Conservation (phyloP, 2,888 invertebrate genomes). For the Leptarthrus brevirostris region DNA sequence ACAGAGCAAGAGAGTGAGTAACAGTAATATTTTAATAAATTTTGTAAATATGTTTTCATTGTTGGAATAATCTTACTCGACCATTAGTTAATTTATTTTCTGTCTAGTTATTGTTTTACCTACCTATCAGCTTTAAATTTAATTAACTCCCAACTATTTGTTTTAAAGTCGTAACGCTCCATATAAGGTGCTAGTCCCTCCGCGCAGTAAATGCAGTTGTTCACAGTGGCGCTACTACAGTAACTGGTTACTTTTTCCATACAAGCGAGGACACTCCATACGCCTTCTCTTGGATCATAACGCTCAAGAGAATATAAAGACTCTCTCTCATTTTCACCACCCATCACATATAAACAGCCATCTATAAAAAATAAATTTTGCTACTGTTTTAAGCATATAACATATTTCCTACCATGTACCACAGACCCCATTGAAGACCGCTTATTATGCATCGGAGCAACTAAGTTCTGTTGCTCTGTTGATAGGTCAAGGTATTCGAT, state of each 20-base stretch:
- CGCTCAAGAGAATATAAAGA: conserved; percentile 59
- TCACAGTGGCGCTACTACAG: conserved; percentile 59
- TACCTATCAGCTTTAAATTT: conserved; percentile 59
- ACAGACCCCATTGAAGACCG: conserved; percentile 61
- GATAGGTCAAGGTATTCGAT: conserved; percentile 59
- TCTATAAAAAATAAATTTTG: conserved; percentile 52
- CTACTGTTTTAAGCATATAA: not conserved
- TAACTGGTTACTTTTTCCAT: conserved; percentile 60
- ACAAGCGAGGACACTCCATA: conserved; percentile 58
- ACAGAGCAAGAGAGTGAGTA: too few relatives aligned
- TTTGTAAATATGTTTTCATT: too few relatives aligned
- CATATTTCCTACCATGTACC: conserved; percentile 54
- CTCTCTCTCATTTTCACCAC: conserved; percentile 59
- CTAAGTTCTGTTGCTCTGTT: conserved; percentile 52
- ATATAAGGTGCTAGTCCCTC: conserved; percentile 60
- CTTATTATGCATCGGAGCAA: conserved; percentile 57
- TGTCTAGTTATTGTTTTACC: too few relatives aligned
- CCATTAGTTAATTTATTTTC: too few relatives aligned
- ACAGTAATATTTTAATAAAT: too few relatives aligned
- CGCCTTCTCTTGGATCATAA: conserved; percentile 58
- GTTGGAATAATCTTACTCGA: too few relatives aligned
- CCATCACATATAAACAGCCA: conserved; percentile 59
- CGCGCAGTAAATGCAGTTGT: conserved; percentile 59
- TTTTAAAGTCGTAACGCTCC: conserved; percentile 59
- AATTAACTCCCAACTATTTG: conserved; percentile 59